Conservation (phyloP, 2,797 vertebrate genomes). For the Neosalanx taihuensis region DNA sequence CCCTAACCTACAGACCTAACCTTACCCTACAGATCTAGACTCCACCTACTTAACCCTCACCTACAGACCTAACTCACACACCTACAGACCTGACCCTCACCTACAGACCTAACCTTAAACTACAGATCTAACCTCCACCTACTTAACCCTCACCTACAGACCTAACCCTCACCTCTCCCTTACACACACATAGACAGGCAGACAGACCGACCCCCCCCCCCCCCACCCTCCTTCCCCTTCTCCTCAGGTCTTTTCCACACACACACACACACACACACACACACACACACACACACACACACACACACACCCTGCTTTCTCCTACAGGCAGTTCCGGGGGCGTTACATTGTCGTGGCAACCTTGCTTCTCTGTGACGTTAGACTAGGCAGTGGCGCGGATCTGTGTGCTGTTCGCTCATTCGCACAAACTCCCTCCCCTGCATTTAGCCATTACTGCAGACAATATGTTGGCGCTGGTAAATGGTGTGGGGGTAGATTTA, state of each 20-base stretch:
- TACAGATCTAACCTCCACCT: no score
- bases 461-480: constrained; percentile 28
- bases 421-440: constrained; percentile 35
- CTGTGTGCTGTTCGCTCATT: constrained; percentile 40
- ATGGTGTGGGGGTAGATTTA: constrained; percentile 30
- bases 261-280: background rate
- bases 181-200: background rate
- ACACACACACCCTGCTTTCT: background rate
- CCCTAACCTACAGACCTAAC: no score
- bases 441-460: constrained; percentile 43
- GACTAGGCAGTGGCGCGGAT: constrained; percentile 46
- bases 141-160: no score
- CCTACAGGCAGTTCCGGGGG: no score
- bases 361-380: background rate
- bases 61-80: no score
- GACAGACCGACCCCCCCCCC: background rate
- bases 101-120: no score
- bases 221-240: background rate
- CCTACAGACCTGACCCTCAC: no score
- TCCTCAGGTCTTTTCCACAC: no score
- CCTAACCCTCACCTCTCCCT: no score
- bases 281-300: background rate
- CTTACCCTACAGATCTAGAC: no score
- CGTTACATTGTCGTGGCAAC: background rate
- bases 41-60: no score